These are phyloP conservation scores for Pteronura brasiliensis DNA, from an alignment of 2,113 vertebrate species.

Conservation along the genomic window DNA sequence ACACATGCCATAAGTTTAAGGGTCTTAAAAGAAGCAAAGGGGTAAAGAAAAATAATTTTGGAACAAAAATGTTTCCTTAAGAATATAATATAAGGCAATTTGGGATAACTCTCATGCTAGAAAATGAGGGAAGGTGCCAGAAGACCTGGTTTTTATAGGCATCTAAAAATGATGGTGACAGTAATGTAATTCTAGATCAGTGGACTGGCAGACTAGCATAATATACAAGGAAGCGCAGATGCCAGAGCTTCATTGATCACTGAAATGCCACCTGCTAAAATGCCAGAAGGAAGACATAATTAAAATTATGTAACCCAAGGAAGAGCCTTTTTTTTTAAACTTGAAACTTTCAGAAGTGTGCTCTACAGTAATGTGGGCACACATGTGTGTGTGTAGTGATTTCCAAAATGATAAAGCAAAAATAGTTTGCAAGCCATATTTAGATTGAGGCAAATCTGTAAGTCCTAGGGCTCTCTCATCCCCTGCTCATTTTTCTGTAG, in stretches of 20 bases:
- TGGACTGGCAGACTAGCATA: slow-evolving; percentile 9
- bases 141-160: slow-evolving; percentile 58
- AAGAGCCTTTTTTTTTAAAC: slow-evolving; percentile 12
- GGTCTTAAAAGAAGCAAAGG: not conserved
- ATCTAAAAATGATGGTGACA: slow-evolving; percentile 48
- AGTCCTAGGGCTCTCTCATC: not conserved
- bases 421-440: slow-evolving; percentile 37
- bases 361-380: not conserved
- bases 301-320: slow-evolving; percentile 60
- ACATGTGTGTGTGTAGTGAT: not conserved
- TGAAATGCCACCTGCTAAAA: slow-evolving; percentile 66
- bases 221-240: slow-evolving; percentile 42
- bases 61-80: not conserved
- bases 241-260: slow-evolving; percentile 47
- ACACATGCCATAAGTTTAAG: not conserved
- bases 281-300: slow-evolving; percentile 63
- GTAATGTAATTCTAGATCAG: slow-evolving; percentile 59
- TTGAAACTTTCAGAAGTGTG: slow-evolving; percentile 39
- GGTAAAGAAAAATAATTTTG: not conserved
- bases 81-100: not conserved
- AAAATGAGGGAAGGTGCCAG: slow-evolving; percentile 37
- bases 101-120: not conserved
- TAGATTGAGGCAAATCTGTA: slow-evolving; percentile 10
- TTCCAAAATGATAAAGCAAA: slow-evolving; percentile 41
- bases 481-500: slow-evolving; percentile 37